Conservation (phyloP, 2,797 vertebrate genomes). For the Threskiornis aethiopicus region DNA sequence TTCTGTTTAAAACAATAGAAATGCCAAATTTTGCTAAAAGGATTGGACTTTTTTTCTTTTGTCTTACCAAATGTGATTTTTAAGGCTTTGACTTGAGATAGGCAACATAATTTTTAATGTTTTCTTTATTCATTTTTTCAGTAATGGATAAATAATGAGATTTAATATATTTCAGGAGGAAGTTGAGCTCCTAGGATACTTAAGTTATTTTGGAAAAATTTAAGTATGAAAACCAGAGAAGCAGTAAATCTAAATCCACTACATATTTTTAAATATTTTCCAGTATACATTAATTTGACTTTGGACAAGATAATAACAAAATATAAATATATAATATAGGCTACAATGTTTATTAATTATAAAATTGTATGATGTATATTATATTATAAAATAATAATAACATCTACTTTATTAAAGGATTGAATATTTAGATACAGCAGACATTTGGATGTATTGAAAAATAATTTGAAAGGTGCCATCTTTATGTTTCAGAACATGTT, state of each 20-base stretch:
- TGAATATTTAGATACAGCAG: not conserved
- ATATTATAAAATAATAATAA: not conserved
- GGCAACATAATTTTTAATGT: not conserved
- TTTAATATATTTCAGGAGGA: not conserved
- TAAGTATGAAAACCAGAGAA: not conserved
- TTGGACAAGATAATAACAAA: not conserved
- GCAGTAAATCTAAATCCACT: not conserved
- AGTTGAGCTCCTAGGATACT: not conserved
- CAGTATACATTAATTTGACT: not conserved
- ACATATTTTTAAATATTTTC: not conserved
- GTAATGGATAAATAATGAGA: not conserved
- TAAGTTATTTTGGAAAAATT: not conserved
- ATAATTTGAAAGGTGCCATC: not conserved
- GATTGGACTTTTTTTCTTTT: slow-evolving; percentile 30
- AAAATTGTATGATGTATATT: not conserved
- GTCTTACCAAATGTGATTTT: not conserved
- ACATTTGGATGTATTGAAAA: not conserved
- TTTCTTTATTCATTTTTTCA: not conserved
- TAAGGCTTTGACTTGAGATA: not conserved
- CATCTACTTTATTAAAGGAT: not conserved
- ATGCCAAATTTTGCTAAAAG: slow-evolving; percentile 38
- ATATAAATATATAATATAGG: not conserved
- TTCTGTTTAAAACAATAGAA: slow-evolving; percentile 46
- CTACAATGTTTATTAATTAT: not conserved
- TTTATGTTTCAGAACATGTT: not conserved